phyloP scores from a whole-genome alignment of 2,797 vertebrate species.

The Microtus californicus region DNA sequence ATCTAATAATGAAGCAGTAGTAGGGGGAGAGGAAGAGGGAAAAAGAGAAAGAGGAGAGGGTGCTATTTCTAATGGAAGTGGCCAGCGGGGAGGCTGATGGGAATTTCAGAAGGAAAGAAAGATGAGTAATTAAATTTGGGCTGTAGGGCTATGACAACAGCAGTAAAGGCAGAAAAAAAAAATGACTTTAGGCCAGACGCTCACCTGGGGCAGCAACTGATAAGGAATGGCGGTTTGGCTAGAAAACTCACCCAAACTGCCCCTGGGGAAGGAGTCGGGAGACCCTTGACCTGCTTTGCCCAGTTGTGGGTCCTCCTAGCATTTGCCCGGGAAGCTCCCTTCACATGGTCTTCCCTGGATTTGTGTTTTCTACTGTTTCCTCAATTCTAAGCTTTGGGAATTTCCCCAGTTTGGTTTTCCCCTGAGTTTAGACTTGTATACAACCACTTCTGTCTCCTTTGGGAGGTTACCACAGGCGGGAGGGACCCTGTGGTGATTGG shows the following conservation, averaged over 20 bases:
- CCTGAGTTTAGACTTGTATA: rapidly evolving
- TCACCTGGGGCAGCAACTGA: neutral
- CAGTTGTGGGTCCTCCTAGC: neutral
- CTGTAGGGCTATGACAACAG: neutral
- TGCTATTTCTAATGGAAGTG: neutral
- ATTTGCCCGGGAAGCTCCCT: neutral
- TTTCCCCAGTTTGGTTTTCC: neutral
- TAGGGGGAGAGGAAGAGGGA: too few species aligned
- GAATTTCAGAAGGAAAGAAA: constrained; percentile 20
- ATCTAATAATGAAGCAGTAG: neutral
- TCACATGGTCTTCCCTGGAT: rapidly evolving
- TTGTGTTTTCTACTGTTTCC: neutral
- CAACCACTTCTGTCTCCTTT: neutral
- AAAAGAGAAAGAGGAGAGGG: neutral
- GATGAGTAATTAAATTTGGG: neutral
- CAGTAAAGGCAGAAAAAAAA: neutral
- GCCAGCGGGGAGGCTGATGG: neutral
- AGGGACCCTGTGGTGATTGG: too few species aligned
- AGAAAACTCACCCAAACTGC: neutral
- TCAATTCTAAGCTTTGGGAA: neutral
- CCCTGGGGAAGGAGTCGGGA: rapidly evolving
- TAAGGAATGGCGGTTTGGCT: neutral
- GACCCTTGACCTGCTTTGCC: too few species aligned
- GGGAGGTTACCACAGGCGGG: rapidly evolving
- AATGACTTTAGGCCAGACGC: neutral